Conservation (phyloP, 53 echinoderm and acorn worm species). For the Glandiceps talaboti region DNA sequence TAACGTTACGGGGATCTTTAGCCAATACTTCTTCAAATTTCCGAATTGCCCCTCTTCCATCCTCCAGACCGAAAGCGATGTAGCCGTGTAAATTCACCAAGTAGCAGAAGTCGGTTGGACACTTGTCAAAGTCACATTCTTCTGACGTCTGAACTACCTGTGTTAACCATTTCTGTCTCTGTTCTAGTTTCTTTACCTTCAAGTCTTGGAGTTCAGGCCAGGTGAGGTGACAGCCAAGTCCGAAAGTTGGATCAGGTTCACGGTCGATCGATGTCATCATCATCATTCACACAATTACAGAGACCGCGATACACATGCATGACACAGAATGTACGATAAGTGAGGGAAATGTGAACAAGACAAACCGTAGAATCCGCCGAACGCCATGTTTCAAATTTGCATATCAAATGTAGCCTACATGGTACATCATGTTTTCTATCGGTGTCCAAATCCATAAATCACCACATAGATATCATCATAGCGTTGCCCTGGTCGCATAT, state of each 20-base stretch:
- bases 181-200: constrained; percentile 9
- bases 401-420: no score
- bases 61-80: constrained; percentile 40
- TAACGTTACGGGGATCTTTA: constrained; percentile 48
- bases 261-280: no score
- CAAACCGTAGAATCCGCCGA: no score
- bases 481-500: no score
- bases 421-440: no score
- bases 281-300: no score
- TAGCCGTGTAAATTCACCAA: constrained; percentile 62
- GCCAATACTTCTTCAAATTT: constrained; percentile 40
- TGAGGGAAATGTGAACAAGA: no score
- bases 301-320: no score
- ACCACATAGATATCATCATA: no score
- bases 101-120: constrained; percentile 51
- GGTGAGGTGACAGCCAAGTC: constrained; percentile 51
- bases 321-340: no score
- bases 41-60: constrained; percentile 27
- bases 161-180: constrained; percentile 12
- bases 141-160: constrained; percentile 25
- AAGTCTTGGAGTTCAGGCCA: constrained; percentile 48
- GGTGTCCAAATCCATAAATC: no score
- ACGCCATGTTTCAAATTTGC: no score
- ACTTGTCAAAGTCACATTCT: constrained; percentile 35
- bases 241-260: not conserved